Base-by-base conservation (phyloP, 2,888 invertebrate genomes). In the Ditula angustiorana region DNA sequence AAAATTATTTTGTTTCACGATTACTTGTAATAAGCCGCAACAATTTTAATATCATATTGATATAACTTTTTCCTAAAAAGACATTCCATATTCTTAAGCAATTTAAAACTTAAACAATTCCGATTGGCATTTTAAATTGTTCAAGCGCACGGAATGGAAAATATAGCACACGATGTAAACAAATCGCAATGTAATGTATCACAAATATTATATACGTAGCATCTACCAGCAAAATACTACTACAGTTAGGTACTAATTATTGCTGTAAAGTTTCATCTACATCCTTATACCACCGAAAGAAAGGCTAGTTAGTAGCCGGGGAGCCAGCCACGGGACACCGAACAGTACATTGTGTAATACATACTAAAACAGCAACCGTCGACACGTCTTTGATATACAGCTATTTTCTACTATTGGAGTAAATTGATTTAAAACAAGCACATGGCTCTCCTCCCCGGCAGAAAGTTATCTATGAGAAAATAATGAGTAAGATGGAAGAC, bases 401-500 rank as follows among this genome's bases (percentile, higher is more conserved):
- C 41, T 41, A 41, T 41, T 41, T 19, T 16, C 37, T 16, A 13
- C 41, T 19, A 19, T 19, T 19, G 19, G 19, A 41, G 41, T 41
- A 41, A 41, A 41, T 41, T 41, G 16, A 56, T 19, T 21, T 21
- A 35, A 53, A 53, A 5, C 7, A 23, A 35, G 13, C 35, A 35
- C 5, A 67, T 61, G 52, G 4, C 44, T 33, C n/a, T 46, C 77
- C 77, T 72, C 82, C 80, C 74, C 79, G 68, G 70, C 78, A 72
- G 66, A 75, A 73, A 69, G 78, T 67, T 82, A 80, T 78, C 86
- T 88, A 88, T 85, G 79, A 88, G 83, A 84, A 88, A 89, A 83
- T 80, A 83, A 88, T 86, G 81, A 88, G 79, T 88, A 87, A 89
- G 90, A 87, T 92, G 92, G 92, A 92, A 92, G 92, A 92, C 92